Percentiles rank a stretch among this genome's conserved stretches.
Evolutionary conservation across 1,140 invertebrate genomes (phyloP).

Genomic region (Sminthurides bifidus): DNA sequence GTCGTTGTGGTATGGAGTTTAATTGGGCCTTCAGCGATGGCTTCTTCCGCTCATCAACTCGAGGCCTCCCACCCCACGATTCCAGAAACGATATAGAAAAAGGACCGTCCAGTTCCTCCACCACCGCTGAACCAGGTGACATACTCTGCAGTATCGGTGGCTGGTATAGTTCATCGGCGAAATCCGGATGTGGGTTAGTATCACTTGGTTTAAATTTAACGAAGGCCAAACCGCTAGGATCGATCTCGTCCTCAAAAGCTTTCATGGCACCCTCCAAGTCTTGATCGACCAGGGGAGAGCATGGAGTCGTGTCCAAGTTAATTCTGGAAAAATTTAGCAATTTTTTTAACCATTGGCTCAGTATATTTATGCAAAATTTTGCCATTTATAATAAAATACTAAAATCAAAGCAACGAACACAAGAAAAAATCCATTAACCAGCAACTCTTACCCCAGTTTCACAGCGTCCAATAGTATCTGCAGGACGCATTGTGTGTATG

Average conservation of each 20-base stretch:
- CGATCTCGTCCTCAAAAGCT: constrained; percentile 38
- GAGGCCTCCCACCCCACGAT: too few relatives aligned
- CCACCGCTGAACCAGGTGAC: too few relatives aligned
- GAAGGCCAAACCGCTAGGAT: constrained; percentile 55
- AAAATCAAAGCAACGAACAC: background rate
- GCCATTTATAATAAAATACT: too few relatives aligned
- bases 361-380: too few relatives aligned
- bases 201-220: constrained; percentile 64
- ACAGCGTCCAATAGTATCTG: constrained; percentile 58
- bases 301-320: constrained; percentile 29
- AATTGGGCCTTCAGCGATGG: too few relatives aligned
- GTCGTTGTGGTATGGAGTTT: too few relatives aligned
- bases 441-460: constrained; percentile 42
- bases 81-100: too few relatives aligned
- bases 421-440: background rate
- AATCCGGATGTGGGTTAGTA: constrained; percentile 49
- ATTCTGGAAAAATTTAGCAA: too few relatives aligned
- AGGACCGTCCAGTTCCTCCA: too few relatives aligned
- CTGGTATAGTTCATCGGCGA: constrained; percentile 64
- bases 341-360: too few relatives aligned
- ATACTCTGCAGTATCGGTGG: too few relatives aligned
- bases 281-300: constrained; percentile 35
- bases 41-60: too few relatives aligned
- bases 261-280: constrained; percentile 42
- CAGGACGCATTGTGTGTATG: constrained; percentile 69